phyloP scores from a whole-genome alignment of 1,140 invertebrate genomes.

The Homarus americanus region DNA sequence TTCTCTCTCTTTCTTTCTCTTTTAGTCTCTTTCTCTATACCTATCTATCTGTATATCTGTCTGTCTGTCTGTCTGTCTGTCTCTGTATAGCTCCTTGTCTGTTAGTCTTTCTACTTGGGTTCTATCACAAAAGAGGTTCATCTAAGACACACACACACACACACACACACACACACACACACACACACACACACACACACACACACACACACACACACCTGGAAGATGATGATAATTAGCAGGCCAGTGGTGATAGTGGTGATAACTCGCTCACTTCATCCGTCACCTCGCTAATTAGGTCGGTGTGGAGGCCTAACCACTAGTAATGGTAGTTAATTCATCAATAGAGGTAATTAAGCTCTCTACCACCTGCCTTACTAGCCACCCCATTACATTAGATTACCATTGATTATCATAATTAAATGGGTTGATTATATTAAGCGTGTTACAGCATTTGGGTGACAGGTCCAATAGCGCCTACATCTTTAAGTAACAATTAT shows the following conservation, averaged over 20 bases:
- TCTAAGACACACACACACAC: too few species aligned
- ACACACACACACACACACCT: background rate
- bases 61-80: conserved; percentile 17
- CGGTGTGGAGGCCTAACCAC: background rate
- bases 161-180: background rate
- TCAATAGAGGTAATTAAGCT: background rate
- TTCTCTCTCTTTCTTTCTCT: conserved; percentile 15
- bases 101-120: conserved; percentile 21
- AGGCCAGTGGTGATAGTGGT: too few species aligned
- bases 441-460: too few species aligned
- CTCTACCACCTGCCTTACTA: background rate
- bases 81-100: too few species aligned
- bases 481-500: too few species aligned
- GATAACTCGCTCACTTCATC: background rate
- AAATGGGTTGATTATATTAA: background rate
- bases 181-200: too few species aligned
- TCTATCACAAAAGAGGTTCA: too few species aligned
- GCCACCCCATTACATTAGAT: background rate
- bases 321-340: conserved; percentile 4
- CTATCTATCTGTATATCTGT: conserved; percentile 26
- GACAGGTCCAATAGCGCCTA: too few species aligned
- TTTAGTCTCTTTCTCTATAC: conserved; percentile 19
- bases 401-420: conserved; percentile 11
- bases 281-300: background rate
- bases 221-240: too few species aligned